Evolutionary conservation across 2,113 vertebrate species (phyloP), one percentile per base, ranked within the genome.

Genomic region (Clupea harengus): DNA sequence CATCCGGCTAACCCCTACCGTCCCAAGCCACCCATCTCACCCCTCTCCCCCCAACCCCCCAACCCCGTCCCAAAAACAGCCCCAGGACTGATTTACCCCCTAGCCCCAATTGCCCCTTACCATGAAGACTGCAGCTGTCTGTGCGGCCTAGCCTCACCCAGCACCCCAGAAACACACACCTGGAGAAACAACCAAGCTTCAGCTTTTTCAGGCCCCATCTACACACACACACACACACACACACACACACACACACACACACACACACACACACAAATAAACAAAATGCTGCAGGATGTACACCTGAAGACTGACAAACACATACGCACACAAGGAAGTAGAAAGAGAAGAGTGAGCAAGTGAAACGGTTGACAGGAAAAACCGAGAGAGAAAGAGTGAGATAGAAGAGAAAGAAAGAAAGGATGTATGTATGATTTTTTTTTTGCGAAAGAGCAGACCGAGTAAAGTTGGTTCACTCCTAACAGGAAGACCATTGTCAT

Each of bases 1-100:
- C 97, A 82, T 98, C 98, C 84, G 97, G 96, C 94, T 99, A 98
- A 94, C 89, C 88, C 83, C n/a, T 85, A 60, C 87, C 4, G 2
- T 44, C 50, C 78, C 22, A 45, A 20, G 6, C 75, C 81, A 39
- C 44, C 82, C 47, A n/a, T 75, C 75, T 54, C 80, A 10, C 18
- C 57, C n/a, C 25, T 22, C 6, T 13, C 93, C 95, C 11, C 91
- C 22, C 94, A 49, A 18, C 45, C 60, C 45, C 28, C 32, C 6
- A 22, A 25, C 10, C 28, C 18, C 32, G 28, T 10, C 28, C 9
- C 11, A 9, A 75, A 78, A 78, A 28, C 11, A 78, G 32, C 9
- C 28, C 28, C 72, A 32, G 72, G 28, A 78, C 72, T 78, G 72
- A 78, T 78, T 78, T 78, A 39, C 28, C 10, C 64, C n/a, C 64